Evolutionary conservation across 2,888 invertebrate genomes (phyloP), one percentile per base, ranked within the genome.

Genomic region (Saturnia japonica): DNA sequence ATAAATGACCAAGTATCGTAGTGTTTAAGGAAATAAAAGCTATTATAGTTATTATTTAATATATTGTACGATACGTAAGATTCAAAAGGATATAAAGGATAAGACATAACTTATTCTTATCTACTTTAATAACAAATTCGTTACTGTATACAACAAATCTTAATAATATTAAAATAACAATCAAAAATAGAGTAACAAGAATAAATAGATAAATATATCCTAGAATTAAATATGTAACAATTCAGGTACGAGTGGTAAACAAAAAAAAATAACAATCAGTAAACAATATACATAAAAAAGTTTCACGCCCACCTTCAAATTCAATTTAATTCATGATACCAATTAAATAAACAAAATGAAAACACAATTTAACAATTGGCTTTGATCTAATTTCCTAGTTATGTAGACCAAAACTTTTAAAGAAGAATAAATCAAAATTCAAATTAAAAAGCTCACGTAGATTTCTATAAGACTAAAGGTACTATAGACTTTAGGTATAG

Each of bases 241-340:
- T 71, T 73, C 74, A 77, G 75, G 74, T 76, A 77, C 76, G 68
- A 71, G 19, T 60, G 69, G 76, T 75, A 43, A 40, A 51, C 72
- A 75, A 76, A 57, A 79, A 79, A 78, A 80, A 79, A 79, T 74
- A 76, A 74, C 70, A 68, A 74, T 67, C 43, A 68, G 57, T 25
- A n/a, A 19, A 25, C 34, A 16, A 16, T 62, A 34, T 12, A 34
- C 62, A 34, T 34, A 62, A 34, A 9, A 22, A 19, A 62, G 62
- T 34, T 28, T 40, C 16, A 40, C 16, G 40, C n/a, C 19, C 28
- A 25, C 28, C 40, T 40, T 40, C 1, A 4, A 40, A 62, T 19
- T 19, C 40, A 3, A 19, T 40, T 40, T 40, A 19, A 64, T 40
- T 19, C 64, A 25, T 25, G 14, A 19, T 19, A 40, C 19, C 64